phyloP scores from a whole-genome alignment of 2,113 vertebrate genomes.

The Cynoglossus semilaevis region DNA sequence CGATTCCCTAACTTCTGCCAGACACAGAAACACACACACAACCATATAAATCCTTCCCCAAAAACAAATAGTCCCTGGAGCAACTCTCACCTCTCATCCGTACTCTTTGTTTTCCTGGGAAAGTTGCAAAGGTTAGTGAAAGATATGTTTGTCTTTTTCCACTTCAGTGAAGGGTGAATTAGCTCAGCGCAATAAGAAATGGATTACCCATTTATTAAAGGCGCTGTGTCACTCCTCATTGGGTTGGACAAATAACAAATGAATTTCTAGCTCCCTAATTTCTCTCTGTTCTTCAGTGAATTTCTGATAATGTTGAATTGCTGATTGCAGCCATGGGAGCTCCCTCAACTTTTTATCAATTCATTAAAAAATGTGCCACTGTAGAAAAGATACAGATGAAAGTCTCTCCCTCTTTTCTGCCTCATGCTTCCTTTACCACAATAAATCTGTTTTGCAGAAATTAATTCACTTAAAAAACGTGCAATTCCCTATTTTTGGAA shows the following conservation, averaged over 20 bases:
- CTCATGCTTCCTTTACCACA: conserved; percentile 15
- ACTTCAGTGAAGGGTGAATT: conserved; percentile 70
- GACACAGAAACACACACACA: conserved; percentile 24
- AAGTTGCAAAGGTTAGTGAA: conserved; percentile 65
- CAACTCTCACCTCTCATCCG: conserved; percentile 26
- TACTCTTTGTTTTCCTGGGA: conserved; percentile 24
- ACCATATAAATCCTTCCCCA: conserved; percentile 35
- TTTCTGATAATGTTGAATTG: conserved; percentile 66
- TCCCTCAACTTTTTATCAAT: conserved; percentile 65
- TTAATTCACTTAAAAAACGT: conserved; percentile 31
- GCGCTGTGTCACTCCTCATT: conserved; percentile 74
- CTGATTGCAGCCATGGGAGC: conserved; percentile 55
- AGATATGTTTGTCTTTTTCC: conserved; percentile 74
- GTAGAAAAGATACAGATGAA: conserved; percentile 35
- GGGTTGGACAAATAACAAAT: conserved; percentile 76
- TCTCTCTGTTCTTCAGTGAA: conserved; percentile 70
- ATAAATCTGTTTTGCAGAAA: conserved; percentile 32
- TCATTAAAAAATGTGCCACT: conserved; percentile 59
- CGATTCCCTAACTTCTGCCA: conserved; percentile 34
- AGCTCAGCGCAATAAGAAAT: conserved; percentile 66
- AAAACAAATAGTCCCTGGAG: conserved; percentile 50
- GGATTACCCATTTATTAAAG: conserved; percentile 70
- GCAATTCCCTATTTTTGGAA: conserved; percentile 2
- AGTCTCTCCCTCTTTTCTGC: conserved; percentile 25
- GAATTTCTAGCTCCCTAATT: conserved; percentile 73